Base-by-base conservation (phyloP, 2,888 invertebrate genomes). In the Cheilosia vulpina region DNA sequence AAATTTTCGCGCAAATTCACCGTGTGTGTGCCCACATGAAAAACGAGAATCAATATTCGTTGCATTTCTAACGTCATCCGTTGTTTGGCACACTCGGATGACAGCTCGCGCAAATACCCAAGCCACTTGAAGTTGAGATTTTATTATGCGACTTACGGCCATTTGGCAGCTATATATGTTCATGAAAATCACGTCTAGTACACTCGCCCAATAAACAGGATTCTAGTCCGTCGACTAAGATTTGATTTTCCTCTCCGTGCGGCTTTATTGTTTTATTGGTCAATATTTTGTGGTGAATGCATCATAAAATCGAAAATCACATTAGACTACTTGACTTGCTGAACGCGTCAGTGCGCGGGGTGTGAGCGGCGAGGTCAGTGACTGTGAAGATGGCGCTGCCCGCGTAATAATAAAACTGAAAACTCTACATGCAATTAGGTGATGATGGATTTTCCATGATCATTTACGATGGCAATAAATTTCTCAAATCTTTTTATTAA, bases 251-350 rank as follows among this genome's bases (percentile, higher is more conserved):
- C 19, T 53, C 52, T 19, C 72, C 17, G 41, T 52, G n/a, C 6
- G 53, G 21, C 57, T 53, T 76, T 69, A 75, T 80, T 57, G 69
- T 68, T 63, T 81, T 66, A 57, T 72, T 85, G 58, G 57, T 27
- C 45, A 66, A 77, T 80, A 81, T 68, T 57, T 72, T 21, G 68
- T 65, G 63, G 62, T 55, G 68, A 62, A 77, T 77, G 69, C 76
- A 65, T 76, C 76, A 58, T 76, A 76, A 85, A 85, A 50, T 71
- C 63, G 21, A 58, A 71, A 62, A 68, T 81, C 62, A 43, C 60
- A 80, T 52, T 68, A 21, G 85, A 85, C 85, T 85, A 85, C 85
- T 85, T 81, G 81, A 81, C 62, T 85, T 80, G 72, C 66, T 62
- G 55, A 69, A 24, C 63, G 76, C 43, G 55, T 62, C 13, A 21